Percentiles rank a stretch among this genome's conserved stretches.
These are phyloP conservation scores for Osmoderma eremita DNA, from an alignment of 2,888 invertebrate species.

Conservation along the genomic window DNA sequence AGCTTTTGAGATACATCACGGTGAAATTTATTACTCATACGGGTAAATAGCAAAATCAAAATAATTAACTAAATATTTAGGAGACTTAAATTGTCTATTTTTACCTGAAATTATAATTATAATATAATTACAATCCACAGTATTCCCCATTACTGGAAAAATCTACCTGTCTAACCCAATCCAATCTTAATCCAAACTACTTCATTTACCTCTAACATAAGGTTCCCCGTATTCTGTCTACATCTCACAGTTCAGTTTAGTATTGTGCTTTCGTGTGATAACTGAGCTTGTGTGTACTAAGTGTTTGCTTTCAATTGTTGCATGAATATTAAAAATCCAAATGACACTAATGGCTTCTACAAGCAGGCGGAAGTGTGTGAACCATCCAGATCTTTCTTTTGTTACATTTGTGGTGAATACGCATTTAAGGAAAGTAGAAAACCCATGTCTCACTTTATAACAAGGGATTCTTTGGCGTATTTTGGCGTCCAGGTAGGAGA, in stretches of 20 bases:
- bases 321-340: background rate
- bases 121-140: too few species aligned
- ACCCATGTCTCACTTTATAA: slow-evolving; percentile 43
- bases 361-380: slow-evolving; percentile 8
- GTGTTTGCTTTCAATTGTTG: too few species aligned
- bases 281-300: too few species aligned
- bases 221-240: background rate
- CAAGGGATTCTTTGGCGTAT: slow-evolving; percentile 30
- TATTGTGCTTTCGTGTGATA: slow-evolving; percentile 2
- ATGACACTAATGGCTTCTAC: slow-evolving; percentile 4
- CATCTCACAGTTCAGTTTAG: background rate
- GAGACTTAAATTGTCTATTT: too few species aligned
- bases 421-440: slow-evolving; percentile 14
- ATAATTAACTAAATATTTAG: slow-evolving; percentile 7
- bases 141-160: background rate
- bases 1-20: slow-evolving; percentile 5
- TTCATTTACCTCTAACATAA: slow-evolving; percentile 1
- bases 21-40: slow-evolving; percentile 10
- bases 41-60: slow-evolving; percentile 1
- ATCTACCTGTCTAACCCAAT: slow-evolving; percentile 1
- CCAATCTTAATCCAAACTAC: background rate
- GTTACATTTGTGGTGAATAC: slow-evolving; percentile 43
- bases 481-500: slow-evolving; percentile 45
- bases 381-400: slow-evolving; percentile 40
- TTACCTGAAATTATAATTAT: background rate